A percentile compares a stretch with the other conserved stretches of the same genome.
Evolutionary conservation across 2,888 invertebrate species (phyloP).

Genomic region (Patella depressa): DNA sequence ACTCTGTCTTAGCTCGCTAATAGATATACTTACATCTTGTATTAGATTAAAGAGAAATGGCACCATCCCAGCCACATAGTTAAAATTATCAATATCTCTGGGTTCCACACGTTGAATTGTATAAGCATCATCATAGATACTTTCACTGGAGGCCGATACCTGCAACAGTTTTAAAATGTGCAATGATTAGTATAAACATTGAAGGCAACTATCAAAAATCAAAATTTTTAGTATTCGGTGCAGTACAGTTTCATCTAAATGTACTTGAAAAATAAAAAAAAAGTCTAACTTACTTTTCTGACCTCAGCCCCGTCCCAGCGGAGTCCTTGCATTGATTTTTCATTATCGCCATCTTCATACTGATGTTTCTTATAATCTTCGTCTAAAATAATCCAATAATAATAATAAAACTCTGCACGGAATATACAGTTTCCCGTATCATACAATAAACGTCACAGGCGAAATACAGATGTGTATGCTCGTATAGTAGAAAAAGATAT

Average conservation of each 20-base stretch:
- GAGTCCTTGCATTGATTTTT: constrained; percentile 66
- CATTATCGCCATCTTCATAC: constrained; percentile 58
- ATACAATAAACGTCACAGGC: no score
- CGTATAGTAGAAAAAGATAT: no score
- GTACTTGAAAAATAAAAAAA: background rate
- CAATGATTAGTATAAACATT: background rate
- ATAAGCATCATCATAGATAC: constrained; percentile 70
- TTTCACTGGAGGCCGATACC: constrained; percentile 68
- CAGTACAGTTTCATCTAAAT: background rate
- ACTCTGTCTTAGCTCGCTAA: background rate
- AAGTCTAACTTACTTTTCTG: constrained; percentile 60
- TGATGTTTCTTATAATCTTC: constrained; percentile 68
- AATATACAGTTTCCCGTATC: no score
- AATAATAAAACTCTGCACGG: no score
- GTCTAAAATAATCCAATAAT: constrained; percentile 45
- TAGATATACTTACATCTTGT: constrained; percentile 62
- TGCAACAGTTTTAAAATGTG: constrained; percentile 26
- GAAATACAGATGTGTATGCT: no score
- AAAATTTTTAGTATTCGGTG: no score
- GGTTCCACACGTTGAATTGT: constrained; percentile 66
- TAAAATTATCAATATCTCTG: constrained; percentile 60
- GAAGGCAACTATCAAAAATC: no score
- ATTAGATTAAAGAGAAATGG: constrained; percentile 69
- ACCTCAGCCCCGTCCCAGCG: constrained; percentile 70
- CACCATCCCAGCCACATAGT: constrained; percentile 70